A percentile compares a stretch with the other conserved stretches of the same genome.
Evolutionary conservation across 2,888 invertebrate species (phyloP).

Genomic region (Melieria crassipennis): DNA sequence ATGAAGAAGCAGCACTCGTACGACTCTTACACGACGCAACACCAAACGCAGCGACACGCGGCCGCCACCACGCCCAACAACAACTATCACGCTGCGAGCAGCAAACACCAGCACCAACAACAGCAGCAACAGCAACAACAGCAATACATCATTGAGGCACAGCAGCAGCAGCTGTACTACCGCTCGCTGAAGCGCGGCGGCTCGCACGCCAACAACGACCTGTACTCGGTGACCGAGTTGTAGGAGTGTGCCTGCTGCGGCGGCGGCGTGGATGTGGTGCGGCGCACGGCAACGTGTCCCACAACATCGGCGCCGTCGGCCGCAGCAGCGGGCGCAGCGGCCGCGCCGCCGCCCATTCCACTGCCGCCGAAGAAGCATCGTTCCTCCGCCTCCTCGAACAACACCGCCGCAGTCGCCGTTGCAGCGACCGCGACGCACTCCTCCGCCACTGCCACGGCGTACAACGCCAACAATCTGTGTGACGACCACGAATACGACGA

Average conservation of each 20-base stretch:
- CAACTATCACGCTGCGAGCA: constrained; percentile 46
- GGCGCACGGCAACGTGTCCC: constrained; percentile 49
- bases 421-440: constrained; percentile 37
- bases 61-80: constrained; percentile 46
- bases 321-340: constrained; percentile 52
- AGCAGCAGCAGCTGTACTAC: constrained; percentile 60
- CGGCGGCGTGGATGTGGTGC: constrained; percentile 65
- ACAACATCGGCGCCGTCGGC: constrained; percentile 55
- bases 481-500: constrained; percentile 64
- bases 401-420: constrained; percentile 46
- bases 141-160: constrained; percentile 47
- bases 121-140: constrained; percentile 49
- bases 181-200: constrained; percentile 67
- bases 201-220: constrained; percentile 59
- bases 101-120: constrained; percentile 47
- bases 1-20: constrained; percentile 61
- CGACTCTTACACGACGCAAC: constrained; percentile 56
- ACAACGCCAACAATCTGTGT: constrained; percentile 56
- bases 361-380: constrained; percentile 49
- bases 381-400: constrained; percentile 47
- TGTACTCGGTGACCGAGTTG: constrained; percentile 81
- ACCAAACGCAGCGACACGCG: constrained; percentile 48
- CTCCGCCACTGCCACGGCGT: constrained; percentile 38
- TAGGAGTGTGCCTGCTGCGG: constrained; percentile 69
- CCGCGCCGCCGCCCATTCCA: constrained; percentile 47